phyloP scores from a whole-genome alignment of 2,113 vertebrate species.

The Aphelocoma coerulescens region DNA sequence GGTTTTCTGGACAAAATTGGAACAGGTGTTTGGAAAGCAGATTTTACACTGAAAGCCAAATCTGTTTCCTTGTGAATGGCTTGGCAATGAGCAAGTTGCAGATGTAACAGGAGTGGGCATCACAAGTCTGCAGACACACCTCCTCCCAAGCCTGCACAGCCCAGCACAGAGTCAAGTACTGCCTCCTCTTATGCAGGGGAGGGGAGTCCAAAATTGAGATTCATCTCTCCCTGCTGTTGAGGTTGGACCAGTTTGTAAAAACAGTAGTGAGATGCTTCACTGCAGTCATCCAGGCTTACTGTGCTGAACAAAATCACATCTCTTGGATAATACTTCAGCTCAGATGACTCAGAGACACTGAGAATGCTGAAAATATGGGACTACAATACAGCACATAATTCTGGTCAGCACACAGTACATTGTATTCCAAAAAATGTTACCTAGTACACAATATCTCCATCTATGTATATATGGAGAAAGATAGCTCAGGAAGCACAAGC shows the following conservation, averaged over 20 bases:
- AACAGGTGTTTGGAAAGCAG: not conserved
- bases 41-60: not conserved
- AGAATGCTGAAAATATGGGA: not conserved
- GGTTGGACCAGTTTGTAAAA: not conserved
- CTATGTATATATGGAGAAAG: not conserved
- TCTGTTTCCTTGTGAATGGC: not conserved
- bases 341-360: not conserved
- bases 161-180: not conserved
- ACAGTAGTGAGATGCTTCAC: not conserved
- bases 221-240: not conserved
- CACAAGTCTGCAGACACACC: not conserved
- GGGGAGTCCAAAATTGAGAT: not conserved
- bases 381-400: not conserved
- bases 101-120: not conserved
- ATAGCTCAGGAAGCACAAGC: not conserved
- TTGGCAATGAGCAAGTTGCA: not conserved
- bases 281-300: not conserved
- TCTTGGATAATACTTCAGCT: not conserved
- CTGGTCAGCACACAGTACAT: not conserved
- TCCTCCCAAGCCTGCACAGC: not conserved
- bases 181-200: not conserved
- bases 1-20: not conserved
- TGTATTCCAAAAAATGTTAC: not conserved
- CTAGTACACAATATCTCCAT: too few species aligned
- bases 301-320: not conserved